Conservation (phyloP, 2,797 vertebrate genomes). For the Acanthornis magna region DNA sequence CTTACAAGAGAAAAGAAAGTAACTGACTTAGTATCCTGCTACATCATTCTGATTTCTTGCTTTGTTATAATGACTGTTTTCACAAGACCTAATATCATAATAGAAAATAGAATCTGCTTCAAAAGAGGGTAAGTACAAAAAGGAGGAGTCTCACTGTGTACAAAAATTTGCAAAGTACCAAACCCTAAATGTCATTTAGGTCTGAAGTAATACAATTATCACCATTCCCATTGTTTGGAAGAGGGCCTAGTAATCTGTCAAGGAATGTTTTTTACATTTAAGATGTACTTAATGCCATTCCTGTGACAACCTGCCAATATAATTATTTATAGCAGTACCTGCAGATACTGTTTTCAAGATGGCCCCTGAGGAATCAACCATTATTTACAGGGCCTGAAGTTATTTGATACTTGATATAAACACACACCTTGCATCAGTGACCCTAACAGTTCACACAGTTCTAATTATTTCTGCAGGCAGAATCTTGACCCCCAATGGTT, state of each 20-base stretch:
- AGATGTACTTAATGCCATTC: not conserved
- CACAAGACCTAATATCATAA: not conserved
- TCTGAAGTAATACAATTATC: not conserved
- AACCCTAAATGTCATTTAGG: not conserved
- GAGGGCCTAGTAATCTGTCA: not conserved
- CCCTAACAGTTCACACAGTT: not conserved
- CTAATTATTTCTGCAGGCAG: not conserved
- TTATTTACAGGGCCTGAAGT: not conserved
- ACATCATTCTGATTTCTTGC: not conserved
- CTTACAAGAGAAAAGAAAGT: not conserved
- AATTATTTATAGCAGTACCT: slow-evolving; percentile 17
- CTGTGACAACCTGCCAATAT: not conserved
- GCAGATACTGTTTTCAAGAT: not conserved
- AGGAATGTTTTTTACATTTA: not conserved
- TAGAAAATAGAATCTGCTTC: not conserved
- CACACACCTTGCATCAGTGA: not conserved
- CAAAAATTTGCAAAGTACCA: not conserved
- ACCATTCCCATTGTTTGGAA: not conserved
- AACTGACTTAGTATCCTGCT: not conserved
- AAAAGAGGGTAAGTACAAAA: not conserved
- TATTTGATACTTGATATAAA: not conserved
- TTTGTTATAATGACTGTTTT: not conserved
- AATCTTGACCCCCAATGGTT: not conserved
- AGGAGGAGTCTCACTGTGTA: not conserved
- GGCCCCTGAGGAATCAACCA: not conserved